Percentiles rank a stretch among this genome's conserved stretches.
These are phyloP conservation scores for Theretra japonica DNA, from an alignment of 2,888 invertebrate genomes.

Conservation along the genomic window DNA sequence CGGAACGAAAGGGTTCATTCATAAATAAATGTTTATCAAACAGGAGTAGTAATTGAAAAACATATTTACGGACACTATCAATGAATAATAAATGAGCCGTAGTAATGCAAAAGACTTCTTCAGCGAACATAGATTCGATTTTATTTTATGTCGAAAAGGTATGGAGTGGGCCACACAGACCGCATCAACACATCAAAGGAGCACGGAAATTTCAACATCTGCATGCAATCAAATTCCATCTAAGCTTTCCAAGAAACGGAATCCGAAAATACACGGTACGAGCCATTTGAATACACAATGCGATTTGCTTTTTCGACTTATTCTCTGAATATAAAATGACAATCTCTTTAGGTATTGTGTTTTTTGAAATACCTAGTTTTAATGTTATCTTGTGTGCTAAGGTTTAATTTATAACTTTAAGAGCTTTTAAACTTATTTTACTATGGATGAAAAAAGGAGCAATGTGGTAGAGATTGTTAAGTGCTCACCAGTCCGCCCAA, in stretches of 20 bases:
- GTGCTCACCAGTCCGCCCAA: too few species aligned
- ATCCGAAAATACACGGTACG: slow-evolving; percentile 18
- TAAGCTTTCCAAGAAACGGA: slow-evolving; percentile 11
- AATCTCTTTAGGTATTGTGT: too few species aligned
- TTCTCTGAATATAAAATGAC: too few species aligned
- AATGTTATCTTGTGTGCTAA: too few species aligned
- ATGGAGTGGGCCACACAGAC: slow-evolving; percentile 32
- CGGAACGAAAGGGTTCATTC: background rate
- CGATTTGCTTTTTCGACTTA: background rate
- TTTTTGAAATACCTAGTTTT: too few species aligned
- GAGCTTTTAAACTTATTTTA: too few species aligned
- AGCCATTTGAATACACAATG: background rate
- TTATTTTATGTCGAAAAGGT: slow-evolving; percentile 28
- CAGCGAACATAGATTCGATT: background rate
- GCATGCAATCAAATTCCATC: slow-evolving; percentile 8
- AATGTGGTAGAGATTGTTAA: too few species aligned
- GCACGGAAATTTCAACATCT: slow-evolving; percentile 25
- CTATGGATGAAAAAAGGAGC: too few species aligned
- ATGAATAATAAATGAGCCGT: slow-evolving; percentile 30
- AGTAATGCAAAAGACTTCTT: slow-evolving; percentile 1
- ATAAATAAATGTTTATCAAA: background rate
- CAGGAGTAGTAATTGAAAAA: background rate
- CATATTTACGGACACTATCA: background rate
- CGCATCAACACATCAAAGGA: slow-evolving; percentile 25
- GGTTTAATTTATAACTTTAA: too few species aligned